Percentiles rank a stretch among this genome's conserved stretches.
phyloP scores from a whole-genome alignment of 2,113 vertebrate genomes.

The Pithys albifrons region DNA sequence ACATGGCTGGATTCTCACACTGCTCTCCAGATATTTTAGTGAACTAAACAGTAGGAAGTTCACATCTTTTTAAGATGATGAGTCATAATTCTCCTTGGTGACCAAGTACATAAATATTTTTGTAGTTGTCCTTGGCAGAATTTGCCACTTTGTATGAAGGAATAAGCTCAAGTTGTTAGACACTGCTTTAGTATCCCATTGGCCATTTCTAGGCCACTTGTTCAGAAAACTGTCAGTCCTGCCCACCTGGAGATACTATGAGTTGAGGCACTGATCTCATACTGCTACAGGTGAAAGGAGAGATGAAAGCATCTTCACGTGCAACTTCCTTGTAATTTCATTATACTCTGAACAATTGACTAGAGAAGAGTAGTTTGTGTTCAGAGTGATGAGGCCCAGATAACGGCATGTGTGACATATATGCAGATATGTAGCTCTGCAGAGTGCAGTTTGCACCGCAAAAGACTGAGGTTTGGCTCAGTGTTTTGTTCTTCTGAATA shows the following conservation, averaged over 20 bases:
- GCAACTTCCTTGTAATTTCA: background rate
- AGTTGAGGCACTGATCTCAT: background rate
- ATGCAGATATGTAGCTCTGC: background rate
- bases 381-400: background rate
- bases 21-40: background rate
- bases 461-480: background rate
- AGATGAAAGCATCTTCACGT: background rate
- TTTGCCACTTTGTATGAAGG: background rate
- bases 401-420: rapidly evolving
- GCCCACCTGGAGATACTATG: background rate
- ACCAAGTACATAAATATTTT: background rate
- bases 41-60: background rate
- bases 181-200: background rate
- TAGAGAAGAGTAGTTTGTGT: background rate
- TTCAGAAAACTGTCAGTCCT: background rate
- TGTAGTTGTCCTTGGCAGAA: background rate
- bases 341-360: background rate
- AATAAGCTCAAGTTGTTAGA: background rate
- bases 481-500: background rate
- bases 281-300: background rate
- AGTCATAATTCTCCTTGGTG: background rate
- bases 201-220: background rate
- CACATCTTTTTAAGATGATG: background rate
- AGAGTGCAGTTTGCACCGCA: background rate
- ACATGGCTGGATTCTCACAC: background rate